phyloP scores from a whole-genome alignment of 2,113 vertebrate genomes.

The Hypocryptadius cinnamomeus region DNA sequence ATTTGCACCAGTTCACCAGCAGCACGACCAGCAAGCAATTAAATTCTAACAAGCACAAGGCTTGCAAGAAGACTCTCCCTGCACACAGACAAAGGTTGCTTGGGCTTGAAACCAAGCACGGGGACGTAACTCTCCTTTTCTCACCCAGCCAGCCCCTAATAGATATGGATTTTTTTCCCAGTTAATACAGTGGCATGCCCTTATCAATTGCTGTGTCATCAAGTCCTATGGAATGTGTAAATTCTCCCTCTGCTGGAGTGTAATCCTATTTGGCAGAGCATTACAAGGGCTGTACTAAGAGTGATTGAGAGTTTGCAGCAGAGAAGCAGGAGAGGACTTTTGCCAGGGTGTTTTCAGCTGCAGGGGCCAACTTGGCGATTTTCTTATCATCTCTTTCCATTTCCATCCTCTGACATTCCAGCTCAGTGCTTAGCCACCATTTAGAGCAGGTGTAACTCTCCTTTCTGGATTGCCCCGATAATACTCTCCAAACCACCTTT shows the following conservation, averaged over 20 bases:
- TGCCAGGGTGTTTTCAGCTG: background rate
- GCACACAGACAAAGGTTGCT: background rate
- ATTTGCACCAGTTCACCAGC: background rate
- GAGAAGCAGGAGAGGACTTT: background rate
- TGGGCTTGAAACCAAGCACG: background rate
- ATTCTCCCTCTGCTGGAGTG: background rate
- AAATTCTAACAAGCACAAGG: background rate
- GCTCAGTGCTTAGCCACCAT: background rate
- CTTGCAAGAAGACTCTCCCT: background rate
- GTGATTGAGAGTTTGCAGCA: background rate
- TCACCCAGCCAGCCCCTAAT: background rate
- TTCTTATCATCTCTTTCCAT: background rate
- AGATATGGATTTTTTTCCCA: background rate
- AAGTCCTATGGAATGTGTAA: constrained; percentile 1
- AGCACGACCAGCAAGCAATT: background rate
- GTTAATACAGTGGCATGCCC: background rate
- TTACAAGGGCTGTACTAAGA: background rate
- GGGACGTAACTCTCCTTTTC: background rate
- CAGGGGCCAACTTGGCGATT: background rate
- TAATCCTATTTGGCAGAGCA: constrained; percentile 22
- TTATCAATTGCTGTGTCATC: constrained; percentile 14
- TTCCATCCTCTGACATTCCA: background rate
- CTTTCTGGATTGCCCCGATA: background rate
- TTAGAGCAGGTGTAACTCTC: background rate
- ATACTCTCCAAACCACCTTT: background rate